phyloP scores from a whole-genome alignment of 2,797 vertebrate species.

The Esox masquinongy region DNA sequence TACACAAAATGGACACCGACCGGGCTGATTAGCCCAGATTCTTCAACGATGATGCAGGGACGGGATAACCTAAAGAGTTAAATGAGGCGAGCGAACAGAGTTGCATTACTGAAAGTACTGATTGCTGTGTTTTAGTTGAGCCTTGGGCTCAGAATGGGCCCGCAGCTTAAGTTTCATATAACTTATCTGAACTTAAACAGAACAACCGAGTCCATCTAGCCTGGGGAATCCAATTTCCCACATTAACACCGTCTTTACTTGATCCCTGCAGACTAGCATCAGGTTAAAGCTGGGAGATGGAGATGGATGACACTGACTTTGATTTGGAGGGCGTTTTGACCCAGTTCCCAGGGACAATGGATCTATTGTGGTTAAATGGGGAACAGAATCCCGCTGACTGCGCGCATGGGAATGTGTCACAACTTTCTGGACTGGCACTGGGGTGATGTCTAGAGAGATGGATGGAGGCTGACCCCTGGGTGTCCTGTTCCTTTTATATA shows the following conservation, averaged over 20 bases:
- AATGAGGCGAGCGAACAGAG: constrained; percentile 63
- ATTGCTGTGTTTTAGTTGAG: constrained; percentile 57
- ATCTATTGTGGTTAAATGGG: constrained; percentile 8
- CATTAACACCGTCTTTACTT: constrained; percentile 1
- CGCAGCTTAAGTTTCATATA: constrained; percentile 6
- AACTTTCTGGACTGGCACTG: constrained; percentile 59
- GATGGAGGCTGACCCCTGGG: constrained; percentile 67
- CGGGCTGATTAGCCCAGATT: constrained; percentile 66
- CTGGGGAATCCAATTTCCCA: constrained; percentile 22
- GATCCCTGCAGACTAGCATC: constrained; percentile 18
- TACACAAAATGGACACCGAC: constrained; percentile 6
- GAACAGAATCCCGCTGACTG: constrained; percentile 24
- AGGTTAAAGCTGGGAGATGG: constrained; percentile 12
- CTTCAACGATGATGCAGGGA: constrained; percentile 64
- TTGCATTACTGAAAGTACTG: constrained; percentile 63
- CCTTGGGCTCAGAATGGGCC: constrained; percentile 23
- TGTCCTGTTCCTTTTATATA: constrained; percentile 65
- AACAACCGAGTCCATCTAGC: constrained; percentile 54
- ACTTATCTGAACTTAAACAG: constrained; percentile 49
- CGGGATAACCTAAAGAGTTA: constrained; percentile 64
- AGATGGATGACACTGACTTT: constrained; percentile 26
- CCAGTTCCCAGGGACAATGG: constrained; percentile 36
- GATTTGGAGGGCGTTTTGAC: constrained; percentile 30
- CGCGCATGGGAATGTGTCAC: constrained; percentile 11
- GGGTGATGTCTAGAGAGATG: constrained; percentile 66